Base-by-base conservation (phyloP, 2,113 vertebrate species). In the Chrysochloris asiatica region DNA sequence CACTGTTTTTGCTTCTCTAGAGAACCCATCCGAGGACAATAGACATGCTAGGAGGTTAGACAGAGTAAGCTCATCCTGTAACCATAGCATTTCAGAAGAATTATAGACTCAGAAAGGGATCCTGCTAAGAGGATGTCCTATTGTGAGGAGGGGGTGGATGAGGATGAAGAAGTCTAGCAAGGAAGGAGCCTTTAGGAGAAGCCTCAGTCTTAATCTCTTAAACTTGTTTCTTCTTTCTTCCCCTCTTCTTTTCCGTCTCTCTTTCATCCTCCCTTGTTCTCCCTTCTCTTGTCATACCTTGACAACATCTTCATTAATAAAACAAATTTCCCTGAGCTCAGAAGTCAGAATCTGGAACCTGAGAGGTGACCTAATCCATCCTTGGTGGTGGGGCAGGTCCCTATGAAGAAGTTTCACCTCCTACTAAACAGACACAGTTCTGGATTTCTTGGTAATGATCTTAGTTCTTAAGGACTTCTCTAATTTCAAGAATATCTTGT, bases 291-390 rank as follows among this genome's bases (percentile, higher is more conserved):
- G 54, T n/a, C n/a, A n/a, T n/a, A n/a, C n/a, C n/a, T n/a, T n/a
- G n/a, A n/a, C n/a, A n/a, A n/a, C 7, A 75, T 52, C 14, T 91
- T 43, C 30, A 50, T 16, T 28, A 87, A 50, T 6, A 80, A 79
- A 88, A 63, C 14, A 81, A n/a, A n/a, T n/a, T 59, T 16, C 79
- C 72, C 69, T 48, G 50, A 91, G 59, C 47, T 89, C 48, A 86
- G 14, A n/a, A n/a, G n/a, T 79, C 28, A 92, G n/a, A 8, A 56
- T 14, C 38, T 67, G 21, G 24, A 77, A 76, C 43, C 43, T 81
- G 45, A 84, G 75, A 88, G 33, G 24, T 69, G 28, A 69, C 38
- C 47, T 21, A 67, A 79, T 36, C 12, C 48, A 92, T 76, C 43
- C 28, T 41, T 83, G 43, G 47, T 73, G 10, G 9, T 33, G 21